phyloP scores from a whole-genome alignment of 1,140 invertebrate genomes.

The Penaeus vannamei region DNA sequence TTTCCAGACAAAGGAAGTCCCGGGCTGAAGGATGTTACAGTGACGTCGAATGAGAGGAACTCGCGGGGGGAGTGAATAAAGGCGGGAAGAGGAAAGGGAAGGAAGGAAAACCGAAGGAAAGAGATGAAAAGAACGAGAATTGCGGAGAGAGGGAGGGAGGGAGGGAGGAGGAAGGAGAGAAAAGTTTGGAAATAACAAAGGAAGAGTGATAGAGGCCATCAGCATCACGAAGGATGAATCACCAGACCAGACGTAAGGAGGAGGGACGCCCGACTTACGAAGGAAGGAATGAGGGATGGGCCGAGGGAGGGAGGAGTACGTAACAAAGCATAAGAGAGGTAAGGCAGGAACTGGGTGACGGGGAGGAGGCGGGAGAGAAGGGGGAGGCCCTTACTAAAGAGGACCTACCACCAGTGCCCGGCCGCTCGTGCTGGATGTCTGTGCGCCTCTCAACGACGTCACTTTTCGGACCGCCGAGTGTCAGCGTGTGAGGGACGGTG shows the following conservation, averaged over 20 bases:
- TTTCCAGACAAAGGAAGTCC: too few species aligned
- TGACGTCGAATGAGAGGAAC: neutral
- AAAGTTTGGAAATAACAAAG: neutral
- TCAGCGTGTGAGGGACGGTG: too few species aligned
- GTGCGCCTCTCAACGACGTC: too few species aligned
- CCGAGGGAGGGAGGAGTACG: neutral
- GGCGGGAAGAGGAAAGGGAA: neutral
- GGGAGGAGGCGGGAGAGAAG: neutral
- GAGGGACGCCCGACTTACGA: neutral
- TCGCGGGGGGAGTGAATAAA: neutral
- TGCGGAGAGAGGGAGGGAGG: neutral
- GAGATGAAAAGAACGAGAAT: neutral
- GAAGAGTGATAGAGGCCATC: too few species aligned
- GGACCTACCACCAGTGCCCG: too few species aligned
- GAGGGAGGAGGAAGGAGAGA: neutral
- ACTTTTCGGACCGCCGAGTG: too few species aligned
- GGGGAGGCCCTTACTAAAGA: neutral
- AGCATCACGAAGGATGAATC: neutral
- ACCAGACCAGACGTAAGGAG: neutral
- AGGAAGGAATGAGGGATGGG: neutral
- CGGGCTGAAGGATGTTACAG: too few species aligned
- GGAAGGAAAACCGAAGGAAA: neutral
- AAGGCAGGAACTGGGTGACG: neutral
- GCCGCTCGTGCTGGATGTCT: too few species aligned
- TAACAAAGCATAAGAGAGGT: neutral